Base-by-base conservation (phyloP, 1,140 invertebrate genomes). In the Caenorhabditis inopinata region DNA sequence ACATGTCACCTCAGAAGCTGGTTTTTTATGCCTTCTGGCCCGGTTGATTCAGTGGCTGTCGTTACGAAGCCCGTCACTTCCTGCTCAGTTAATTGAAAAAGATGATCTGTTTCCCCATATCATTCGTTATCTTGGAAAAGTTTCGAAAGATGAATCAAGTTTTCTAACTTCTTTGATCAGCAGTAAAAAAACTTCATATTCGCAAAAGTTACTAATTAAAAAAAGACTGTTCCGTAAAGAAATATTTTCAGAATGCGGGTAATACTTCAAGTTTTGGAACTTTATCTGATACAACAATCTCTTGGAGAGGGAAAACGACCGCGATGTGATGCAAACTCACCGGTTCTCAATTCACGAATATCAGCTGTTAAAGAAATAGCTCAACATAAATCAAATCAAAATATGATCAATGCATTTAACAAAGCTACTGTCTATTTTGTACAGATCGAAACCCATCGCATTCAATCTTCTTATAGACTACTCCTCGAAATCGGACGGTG, bases 391-490 rank as follows among this genome's bases (percentile, higher is more conserved):
- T 47, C 45, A 47, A 75, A 75, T 75, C 45, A 75, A 27, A 75
- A 49, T 14, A 75, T 75, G 74, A 48, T 16, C 18, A 75, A 48
- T 46, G 38, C 62, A 35, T 79, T 79, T 46, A 79, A 79, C 78
- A 47, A 46, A 27, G 29, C 58, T 2, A 79, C 78, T n/a, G 78
- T 68, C 42, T 79, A 79, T 48, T 79, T 79, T 23, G 45, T 58
- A 5, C 78, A 79, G 46, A 58, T 79, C 27, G 78, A 79, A 45
- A 79, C 45, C 68, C 68, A 79, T 46, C 78, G 62, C 48, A 48
- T 79, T 16, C 32, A 45, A 21, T 79, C 78, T 4, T 35, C 78
- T 11, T 32, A 62, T 9, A 58, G 49, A 58, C 23, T 79, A n/a
- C 32, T 75, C 21, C 78, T 79, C 18, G 51, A 47, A 35, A 35